Evolutionary conservation across 2,797 vertebrate genomes (phyloP).

Genomic region (Nannoperca australis): DNA sequence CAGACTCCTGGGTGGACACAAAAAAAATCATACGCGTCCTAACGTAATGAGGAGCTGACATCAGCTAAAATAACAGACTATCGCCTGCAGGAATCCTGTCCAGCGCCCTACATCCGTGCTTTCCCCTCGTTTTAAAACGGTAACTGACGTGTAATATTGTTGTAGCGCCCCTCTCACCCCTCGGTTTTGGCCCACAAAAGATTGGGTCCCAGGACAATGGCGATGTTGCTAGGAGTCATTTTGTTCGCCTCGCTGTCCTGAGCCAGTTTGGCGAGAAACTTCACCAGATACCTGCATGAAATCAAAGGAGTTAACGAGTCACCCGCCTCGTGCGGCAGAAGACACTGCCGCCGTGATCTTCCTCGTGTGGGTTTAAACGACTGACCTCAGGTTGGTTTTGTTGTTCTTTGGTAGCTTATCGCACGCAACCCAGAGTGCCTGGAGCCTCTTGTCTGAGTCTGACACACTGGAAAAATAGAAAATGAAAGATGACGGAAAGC

Average conservation of each 20-base stretch:
- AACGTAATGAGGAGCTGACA: conserved; percentile 25
- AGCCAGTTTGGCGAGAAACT: conserved; percentile 95
- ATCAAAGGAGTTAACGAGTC: accelerated
- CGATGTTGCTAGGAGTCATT: conserved; percentile 97
- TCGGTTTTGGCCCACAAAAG: conserved; percentile 96
- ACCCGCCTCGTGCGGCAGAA: background rate
- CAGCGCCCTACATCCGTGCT: background rate
- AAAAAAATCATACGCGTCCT: conserved; percentile 29
- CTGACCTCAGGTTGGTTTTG: conserved; percentile 94
- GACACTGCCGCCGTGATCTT: background rate
- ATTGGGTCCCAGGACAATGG: conserved; percentile 98
- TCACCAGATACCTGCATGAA: conserved; percentile 93
- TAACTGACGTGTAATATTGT: background rate
- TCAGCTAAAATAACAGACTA: conserved; percentile 14
- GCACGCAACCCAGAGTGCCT: conserved; percentile 95
- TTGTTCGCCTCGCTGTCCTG: conserved; percentile 97
- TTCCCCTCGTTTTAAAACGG: background rate
- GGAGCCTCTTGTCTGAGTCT: conserved; percentile 95
- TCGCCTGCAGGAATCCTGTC: background rate
- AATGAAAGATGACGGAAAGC: background rate
- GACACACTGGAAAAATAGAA: conserved; percentile 85
- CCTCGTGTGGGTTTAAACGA: background rate
- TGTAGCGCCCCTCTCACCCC: conserved; percentile 86
- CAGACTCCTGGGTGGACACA: conserved; percentile 86
- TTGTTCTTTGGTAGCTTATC: conserved; percentile 96